Evolutionary conservation across 2,888 invertebrate genomes (phyloP).

Genomic region (Ectobius pallidus): DNA sequence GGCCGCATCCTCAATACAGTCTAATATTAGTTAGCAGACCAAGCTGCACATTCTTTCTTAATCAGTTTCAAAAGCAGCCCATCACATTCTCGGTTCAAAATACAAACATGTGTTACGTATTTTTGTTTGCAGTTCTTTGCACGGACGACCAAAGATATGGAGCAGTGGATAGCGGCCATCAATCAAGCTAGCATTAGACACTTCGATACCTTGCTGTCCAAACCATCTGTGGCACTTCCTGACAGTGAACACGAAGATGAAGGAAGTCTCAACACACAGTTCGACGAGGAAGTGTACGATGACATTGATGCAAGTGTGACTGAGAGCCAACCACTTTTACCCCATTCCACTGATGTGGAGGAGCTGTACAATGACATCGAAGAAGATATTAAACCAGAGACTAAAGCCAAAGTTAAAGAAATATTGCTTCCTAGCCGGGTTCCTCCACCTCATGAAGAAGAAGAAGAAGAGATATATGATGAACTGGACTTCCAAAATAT

Average conservation of each 20-base stretch:
- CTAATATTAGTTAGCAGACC: no score
- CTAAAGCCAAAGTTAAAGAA: neutral
- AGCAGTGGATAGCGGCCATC: constrained; percentile 47
- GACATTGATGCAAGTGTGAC: no score
- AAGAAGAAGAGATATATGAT: constrained; percentile 28
- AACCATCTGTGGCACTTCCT: neutral
- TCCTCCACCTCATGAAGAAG: neutral
- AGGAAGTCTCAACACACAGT: constrained; percentile 3
- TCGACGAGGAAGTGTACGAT: constrained; percentile 19
- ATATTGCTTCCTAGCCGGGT: no score
- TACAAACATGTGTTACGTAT: neutral
- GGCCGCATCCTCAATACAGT: no score
- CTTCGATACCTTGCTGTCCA: neutral
- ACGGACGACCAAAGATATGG: constrained; percentile 46
- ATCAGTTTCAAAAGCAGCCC: no score
- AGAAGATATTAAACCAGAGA: no score
- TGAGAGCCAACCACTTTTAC: neutral
- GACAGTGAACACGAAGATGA: neutral
- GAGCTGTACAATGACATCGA: no score
- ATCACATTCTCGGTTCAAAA: no score
- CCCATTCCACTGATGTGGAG: neutral
- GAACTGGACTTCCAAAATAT: neutral
- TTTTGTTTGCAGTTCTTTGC: constrained; percentile 46
- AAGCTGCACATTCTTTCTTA: no score
- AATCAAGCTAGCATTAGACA: constrained; percentile 35